Base-by-base conservation (phyloP, 2,797 vertebrate genomes). In the Macrochelys suwanniensis region DNA sequence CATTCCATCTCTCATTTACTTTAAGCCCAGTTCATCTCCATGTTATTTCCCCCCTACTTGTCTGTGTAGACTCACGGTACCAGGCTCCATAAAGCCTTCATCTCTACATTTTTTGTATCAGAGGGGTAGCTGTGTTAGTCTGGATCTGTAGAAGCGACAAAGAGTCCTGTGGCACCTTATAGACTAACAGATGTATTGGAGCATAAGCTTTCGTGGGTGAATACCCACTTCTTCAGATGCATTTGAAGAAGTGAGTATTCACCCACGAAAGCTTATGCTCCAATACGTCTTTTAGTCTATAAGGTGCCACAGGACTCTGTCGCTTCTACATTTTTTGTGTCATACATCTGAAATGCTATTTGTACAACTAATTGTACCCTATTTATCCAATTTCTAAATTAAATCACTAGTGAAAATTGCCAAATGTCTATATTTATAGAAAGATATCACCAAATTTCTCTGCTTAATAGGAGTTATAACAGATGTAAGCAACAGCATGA, bases 401-500 rank as follows among this genome's bases (percentile, higher is more conserved):
- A 83, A 80, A 82, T 31, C 13, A 17, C 5, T 84, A 50, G 5
- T n/a, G 25, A 91, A 95, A 94, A 87, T 53, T 91, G 9, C 2
- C 7, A 59, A 45, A 31, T 57, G 77, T 80, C 15, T 87, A 0
- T 49, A 74, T 87, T 88, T 91, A 4, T 84, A 86, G 26, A 88
- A 94, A 33, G 2, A 68, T 82, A 84, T n/a, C 25, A 61, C 11
- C 56, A 1, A 2, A 0, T 17, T 23, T 77, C 88, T 92, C 93
- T 76, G 23, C 21, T 80, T 92, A 92, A 87, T 80, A 87, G 2
- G 4, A 80, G 42, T n/a, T 95, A 71, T 88, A 89, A 87, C 33
- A 92, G 33, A 54, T 5, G 7, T 88, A 94, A 87, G 89, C 71
- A 94, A 54, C 61, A 89, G 33, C 51, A 71, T 19, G 71, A 42